Conservation (phyloP, 2,888 invertebrate genomes). For the Drosophila borborema region DNA sequence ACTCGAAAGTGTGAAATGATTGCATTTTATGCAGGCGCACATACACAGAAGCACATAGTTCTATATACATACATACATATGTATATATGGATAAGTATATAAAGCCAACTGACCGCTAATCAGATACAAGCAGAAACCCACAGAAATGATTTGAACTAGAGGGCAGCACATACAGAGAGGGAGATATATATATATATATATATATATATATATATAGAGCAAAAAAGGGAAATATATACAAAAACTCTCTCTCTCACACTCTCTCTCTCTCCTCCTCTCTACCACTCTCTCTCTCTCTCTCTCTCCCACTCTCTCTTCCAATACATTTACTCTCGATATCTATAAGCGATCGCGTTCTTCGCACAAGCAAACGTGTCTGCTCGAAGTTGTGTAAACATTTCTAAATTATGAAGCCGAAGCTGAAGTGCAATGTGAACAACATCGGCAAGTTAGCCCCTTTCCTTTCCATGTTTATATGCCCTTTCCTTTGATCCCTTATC, state of each 20-base stretch:
- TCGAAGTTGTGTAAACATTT: constrained; percentile 37
- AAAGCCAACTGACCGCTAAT: constrained; percentile 36
- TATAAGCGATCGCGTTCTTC: constrained; percentile 54
- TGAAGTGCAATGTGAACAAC: not conserved
- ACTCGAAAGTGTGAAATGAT: constrained; percentile 42
- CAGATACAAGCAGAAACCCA: constrained; percentile 10
- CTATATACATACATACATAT: not conserved
- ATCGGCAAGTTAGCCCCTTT: not conserved
- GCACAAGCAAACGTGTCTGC: constrained; percentile 42
- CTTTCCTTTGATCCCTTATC: constrained; percentile 30
- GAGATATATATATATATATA: not conserved
- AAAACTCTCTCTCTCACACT: not conserved
- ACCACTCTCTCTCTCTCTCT: not conserved
- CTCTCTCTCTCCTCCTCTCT: not conserved
- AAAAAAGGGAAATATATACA: not conserved
- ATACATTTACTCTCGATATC: constrained; percentile 35
- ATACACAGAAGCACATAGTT: constrained; percentile 4
- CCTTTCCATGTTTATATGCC: not conserved
- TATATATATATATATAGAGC: not conserved
- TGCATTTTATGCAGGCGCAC: constrained; percentile 40
- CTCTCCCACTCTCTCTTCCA: not conserved
- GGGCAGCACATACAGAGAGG: not conserved
- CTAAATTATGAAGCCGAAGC: not conserved
- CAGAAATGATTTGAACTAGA: not conserved
- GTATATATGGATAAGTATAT: not conserved